Base-by-base conservation (phyloP, 2,797 vertebrate species). In the Sebastes minor region DNA sequence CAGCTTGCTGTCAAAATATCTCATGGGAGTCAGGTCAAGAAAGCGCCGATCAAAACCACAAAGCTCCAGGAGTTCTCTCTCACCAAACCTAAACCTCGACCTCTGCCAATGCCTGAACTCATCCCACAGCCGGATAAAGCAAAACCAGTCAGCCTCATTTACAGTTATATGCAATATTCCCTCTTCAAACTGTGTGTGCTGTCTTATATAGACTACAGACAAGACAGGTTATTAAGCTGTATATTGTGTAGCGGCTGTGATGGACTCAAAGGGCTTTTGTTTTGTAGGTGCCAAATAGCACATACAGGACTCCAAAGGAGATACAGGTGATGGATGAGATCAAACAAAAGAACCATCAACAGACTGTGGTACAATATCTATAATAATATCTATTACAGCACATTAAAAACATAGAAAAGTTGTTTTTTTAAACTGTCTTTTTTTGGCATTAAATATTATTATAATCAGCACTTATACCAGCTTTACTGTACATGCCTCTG, bases 51-150 rank as follows among this genome's bases (percentile, higher is more conserved):
- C 22, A 97, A 86, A 83, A 91, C 88, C 85, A 99, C 97, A 10
- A 69, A 95, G 76, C 95, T 96, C 22, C 93, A 91, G 87, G 96
- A 97, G 89, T 99, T 99, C 90, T 86, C 90, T 79, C 91, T 99
- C 84, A 97, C 96, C 20, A 86, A 91, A 63, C 95, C 97, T 20
- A 97, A 91, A 89, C 94, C 95, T 81, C 95, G 92, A 4, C 61
- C 93, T 67, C 83, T 96, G 69, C 94, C 93, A 8, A 12, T 92
- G 76, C 96, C 96, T 2, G 94, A 96, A 81, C 86, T 76, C 74
- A 93, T 96, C 68, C 96, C 95, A 4, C 74, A 46, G 53, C 83
- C 94, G 90, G 91, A 96, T 71, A 96, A 96, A 91, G 66, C 72
- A 20, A 95, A 84, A 83, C 94, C 95, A 42, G 98, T 98, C 84